Evolutionary conservation across 2,113 vertebrate genomes (phyloP), one percentile per base, ranked within the genome.

Genomic region (Psilopogon haemacephalus): DNA sequence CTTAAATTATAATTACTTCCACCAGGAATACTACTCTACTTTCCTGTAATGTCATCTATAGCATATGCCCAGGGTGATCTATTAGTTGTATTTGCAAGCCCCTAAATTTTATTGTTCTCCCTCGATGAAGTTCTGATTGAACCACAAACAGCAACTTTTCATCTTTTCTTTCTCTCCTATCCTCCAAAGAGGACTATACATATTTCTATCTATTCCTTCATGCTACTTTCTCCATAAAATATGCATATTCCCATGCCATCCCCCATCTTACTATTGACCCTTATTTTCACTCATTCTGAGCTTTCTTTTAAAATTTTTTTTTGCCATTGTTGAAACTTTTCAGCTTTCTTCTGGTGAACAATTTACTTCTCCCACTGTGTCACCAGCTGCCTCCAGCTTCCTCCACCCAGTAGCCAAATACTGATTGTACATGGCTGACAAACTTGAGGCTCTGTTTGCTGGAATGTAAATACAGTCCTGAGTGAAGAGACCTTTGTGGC

Each of bases 1-100:
- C 69, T 81, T 38, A 74, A 91, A 75, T 88, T 91, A 56, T 94
- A 95, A 95, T 96, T 94, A 86, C 82, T 89, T 88, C 48, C 69
- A 58, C 19, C 58, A 87, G 72, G 93, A 93, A 86, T 86, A 89
- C 62, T 48, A 65, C 62, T 94, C 89, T 63, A 46, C 48, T 73
- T 87, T 74, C 32, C 37, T 82, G 32, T 87, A 83, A 91, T 89
- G 56, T 92, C 37, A 77, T 90, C 46, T 69, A 17, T 73, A 85
- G 67, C n/a, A 42, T 37, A n/a, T 85, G 68, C 81, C 89, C 56
- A 40, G 72, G 72, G 62, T 91, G 82, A 84, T 86, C 89, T 93
- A 42, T 83, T 94, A 88, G 59, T 54, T 88, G 24, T 58, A 68
- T 77, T 83, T 54, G 60, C 30, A 79, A 71, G 19, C 27, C 18